Conservation (phyloP, 2,113 vertebrate genomes). For the Acanthisitta chloris region DNA sequence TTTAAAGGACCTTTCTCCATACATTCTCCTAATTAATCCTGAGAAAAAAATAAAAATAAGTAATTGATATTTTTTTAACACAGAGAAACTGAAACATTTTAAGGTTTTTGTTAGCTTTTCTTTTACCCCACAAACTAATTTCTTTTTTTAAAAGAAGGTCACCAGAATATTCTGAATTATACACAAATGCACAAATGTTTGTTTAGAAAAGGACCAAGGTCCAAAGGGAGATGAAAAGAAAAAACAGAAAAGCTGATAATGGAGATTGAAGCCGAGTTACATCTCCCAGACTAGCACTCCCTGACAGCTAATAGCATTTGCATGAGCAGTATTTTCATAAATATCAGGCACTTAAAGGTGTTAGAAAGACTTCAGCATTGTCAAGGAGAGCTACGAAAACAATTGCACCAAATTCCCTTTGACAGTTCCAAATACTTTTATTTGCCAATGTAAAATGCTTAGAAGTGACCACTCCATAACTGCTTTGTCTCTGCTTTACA, state of each 20-base stretch:
- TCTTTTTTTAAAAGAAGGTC: too few relatives aligned
- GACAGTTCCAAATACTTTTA: neutral
- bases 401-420: neutral
- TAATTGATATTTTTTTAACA: neutral
- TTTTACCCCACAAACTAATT: neutral
- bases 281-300: neutral
- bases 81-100: neutral
- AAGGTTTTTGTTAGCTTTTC: neutral
- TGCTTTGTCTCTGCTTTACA: neutral
- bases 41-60: accelerated
- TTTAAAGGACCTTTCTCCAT: neutral
- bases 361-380: neutral
- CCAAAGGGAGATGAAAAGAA: neutral
- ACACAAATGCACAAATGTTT: neutral
- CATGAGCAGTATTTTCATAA: neutral
- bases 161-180: neutral
- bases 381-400: neutral
- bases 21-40: neutral
- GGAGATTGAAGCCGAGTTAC: neutral
- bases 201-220: neutral
- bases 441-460: neutral
- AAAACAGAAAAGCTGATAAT: neutral
- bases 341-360: neutral
- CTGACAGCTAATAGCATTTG: neutral
- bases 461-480: neutral